Conservation (phyloP, 2,888 invertebrate species). For the Glyphotaelius pellucidus region DNA sequence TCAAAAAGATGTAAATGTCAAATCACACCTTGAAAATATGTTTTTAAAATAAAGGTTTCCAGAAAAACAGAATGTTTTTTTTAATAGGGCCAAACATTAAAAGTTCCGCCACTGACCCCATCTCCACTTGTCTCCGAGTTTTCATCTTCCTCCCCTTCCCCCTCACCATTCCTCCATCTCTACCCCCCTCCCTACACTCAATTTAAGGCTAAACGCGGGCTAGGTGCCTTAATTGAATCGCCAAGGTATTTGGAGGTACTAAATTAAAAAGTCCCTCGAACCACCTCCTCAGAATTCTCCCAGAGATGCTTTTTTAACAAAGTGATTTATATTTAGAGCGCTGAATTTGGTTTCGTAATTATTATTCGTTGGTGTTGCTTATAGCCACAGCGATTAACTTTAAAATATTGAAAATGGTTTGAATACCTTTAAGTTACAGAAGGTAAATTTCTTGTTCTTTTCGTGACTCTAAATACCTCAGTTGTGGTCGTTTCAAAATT, state of each 20-base stretch:
- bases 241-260: constrained; percentile 13
- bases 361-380: background rate
- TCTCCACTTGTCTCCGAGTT: background rate
- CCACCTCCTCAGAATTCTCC: background rate
- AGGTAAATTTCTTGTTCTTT: background rate
- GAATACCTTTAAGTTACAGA: background rate
- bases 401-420: background rate
- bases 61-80: too few species aligned
- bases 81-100: background rate
- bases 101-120: background rate
- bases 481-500: background rate
- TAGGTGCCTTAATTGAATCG: constrained; percentile 20
- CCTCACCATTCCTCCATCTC: background rate
- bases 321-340: background rate
- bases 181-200: background rate
- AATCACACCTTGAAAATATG: too few species aligned
- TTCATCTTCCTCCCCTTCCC: background rate
- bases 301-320: background rate
- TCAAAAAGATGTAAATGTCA: too few species aligned
- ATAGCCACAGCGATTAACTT: background rate
- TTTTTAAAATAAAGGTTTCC: too few species aligned
- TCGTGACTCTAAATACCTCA: background rate
- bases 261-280: constrained; percentile 16
- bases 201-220: constrained; percentile 22
- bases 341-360: background rate